Evolutionary conservation across 2,797 vertebrate genomes (phyloP), one percentile per base, ranked within the genome.

Genomic region (Sylvilagus floridanus): DNA sequence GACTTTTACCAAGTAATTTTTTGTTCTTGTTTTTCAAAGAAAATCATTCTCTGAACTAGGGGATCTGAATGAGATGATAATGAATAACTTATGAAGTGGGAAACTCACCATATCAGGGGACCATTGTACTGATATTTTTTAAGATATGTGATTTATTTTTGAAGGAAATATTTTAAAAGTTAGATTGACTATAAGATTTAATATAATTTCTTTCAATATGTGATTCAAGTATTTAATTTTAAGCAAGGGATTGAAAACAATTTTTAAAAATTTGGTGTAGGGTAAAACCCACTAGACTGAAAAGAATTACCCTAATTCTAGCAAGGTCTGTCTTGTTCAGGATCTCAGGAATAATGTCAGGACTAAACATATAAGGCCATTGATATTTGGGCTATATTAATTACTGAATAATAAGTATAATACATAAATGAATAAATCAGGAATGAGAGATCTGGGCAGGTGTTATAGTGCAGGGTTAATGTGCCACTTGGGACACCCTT

Each of bases 131-230:
- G 28, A 57, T 57, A 57, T 57, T 94, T 90, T 84, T 22, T 11
- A n/a, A 30, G 9, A 14, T 60, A 47, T 14, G 81, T 4, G 14
- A 81, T 47, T 73, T 91, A 50, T 60, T 83, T 81, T 81, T 84
- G 79, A 90, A 94, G 32, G n/a, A 89, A 85, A 52, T n/a, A 68
- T 79, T 96, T 85, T 57, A 89, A 93, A 93, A 85, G 4, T 50
- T 92, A 21, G 24, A 66, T 86, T 95, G 83, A 91, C n/a, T 86
- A 17, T 54, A 84, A 78, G 52, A 72, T 91, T 89, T 89, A 78
- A 52, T 94, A 32, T 84, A 17, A 63, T 66, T 90, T 93, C 17
- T 91, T 95, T 93, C 24, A 77, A 19, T 77, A 9, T 11, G 30
- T 85, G 14, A 19, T 28, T 79, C 54, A 85, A 57, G 83, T 79